Evolutionary conservation across 2,113 vertebrate species (phyloP).

Genomic region (Pluvianellus socialis): DNA sequence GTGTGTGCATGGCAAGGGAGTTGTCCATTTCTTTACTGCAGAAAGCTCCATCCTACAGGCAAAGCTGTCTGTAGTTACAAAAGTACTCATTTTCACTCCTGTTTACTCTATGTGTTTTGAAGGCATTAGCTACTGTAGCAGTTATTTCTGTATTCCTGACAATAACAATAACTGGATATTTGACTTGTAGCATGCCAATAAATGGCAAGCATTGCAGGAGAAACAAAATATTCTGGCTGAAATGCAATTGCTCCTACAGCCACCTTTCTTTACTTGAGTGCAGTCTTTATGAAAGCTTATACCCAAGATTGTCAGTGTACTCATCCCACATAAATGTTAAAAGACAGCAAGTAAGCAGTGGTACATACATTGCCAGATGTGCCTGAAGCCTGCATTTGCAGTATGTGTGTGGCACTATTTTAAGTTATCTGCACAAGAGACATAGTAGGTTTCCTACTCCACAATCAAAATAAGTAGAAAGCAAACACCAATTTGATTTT

Average conservation of each 20-base stretch:
- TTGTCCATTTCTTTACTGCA: background rate
- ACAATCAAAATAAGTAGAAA: background rate
- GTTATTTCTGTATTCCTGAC: background rate
- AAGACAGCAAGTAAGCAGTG: background rate
- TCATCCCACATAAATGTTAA: background rate
- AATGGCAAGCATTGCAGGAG: background rate
- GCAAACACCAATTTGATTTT: background rate
- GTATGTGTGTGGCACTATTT: background rate
- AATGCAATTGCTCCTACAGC: background rate
- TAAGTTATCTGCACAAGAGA: background rate
- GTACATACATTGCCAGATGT: background rate
- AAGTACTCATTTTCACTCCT: background rate
- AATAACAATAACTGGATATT: background rate
- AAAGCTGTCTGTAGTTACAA: background rate
- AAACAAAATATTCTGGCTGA: background rate
- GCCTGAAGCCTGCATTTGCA: background rate
- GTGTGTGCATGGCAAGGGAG: background rate
- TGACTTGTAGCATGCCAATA: background rate
- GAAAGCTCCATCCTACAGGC: rapidly evolving
- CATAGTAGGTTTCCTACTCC: background rate
- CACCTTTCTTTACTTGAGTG: background rate
- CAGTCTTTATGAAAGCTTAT: background rate
- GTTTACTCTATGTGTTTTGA: background rate
- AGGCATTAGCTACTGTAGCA: background rate
- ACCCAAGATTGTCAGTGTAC: background rate